phyloP scores from a whole-genome alignment of 1,140 invertebrate species.

The Acromyrmex charruanus region DNA sequence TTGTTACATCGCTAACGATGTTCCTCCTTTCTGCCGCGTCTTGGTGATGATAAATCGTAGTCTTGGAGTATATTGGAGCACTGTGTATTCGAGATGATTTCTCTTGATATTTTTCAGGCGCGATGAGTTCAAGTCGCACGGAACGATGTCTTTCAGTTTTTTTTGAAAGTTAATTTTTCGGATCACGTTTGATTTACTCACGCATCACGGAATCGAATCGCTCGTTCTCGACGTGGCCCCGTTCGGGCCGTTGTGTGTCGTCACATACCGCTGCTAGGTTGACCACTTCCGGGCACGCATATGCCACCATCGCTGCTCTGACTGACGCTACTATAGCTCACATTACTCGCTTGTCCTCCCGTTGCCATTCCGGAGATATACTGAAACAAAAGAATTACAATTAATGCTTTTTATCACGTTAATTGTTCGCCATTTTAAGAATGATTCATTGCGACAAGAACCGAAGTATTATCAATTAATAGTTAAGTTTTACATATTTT shows the following conservation, averaged over 20 bases:
- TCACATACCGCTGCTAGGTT: constrained; percentile 81
- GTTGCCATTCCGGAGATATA: constrained; percentile 80
- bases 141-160: background rate
- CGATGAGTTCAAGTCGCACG: background rate
- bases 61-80: background rate
- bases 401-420: constrained; percentile 19
- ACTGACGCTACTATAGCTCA: constrained; percentile 84
- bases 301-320: constrained; percentile 82
- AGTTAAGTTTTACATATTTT: background rate
- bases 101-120: constrained; percentile 7
- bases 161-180: background rate
- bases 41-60: background rate
- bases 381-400: constrained; percentile 78
- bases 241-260: constrained; percentile 82
- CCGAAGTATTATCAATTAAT: background rate
- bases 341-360: constrained; percentile 81
- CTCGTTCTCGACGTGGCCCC: constrained; percentile 82
- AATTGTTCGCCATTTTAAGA: background rate
- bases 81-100: background rate
- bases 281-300: constrained; percentile 71
- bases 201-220: constrained; percentile 84
- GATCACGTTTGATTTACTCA: constrained; percentile 76
- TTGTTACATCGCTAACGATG: background rate
- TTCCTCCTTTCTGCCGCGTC: background rate
- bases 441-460: constrained; percentile 4